A percentile compares a stretch with the other conserved stretches of the same genome.
phyloP scores from a whole-genome alignment of 2,113 vertebrate species.

The Sphyrna mokarran region DNA sequence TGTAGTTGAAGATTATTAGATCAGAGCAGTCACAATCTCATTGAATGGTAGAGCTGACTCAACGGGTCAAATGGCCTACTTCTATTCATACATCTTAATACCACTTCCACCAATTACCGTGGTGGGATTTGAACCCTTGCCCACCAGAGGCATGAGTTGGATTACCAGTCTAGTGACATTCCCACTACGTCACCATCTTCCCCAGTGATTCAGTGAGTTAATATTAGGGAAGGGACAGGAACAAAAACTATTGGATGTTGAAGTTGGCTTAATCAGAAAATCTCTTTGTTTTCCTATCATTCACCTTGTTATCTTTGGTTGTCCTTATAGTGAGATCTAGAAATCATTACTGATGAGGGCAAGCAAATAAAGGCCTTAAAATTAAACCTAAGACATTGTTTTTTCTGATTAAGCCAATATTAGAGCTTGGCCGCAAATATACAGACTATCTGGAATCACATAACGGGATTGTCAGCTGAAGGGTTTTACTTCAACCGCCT shows the following conservation, averaged over 20 bases:
- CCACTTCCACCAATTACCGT: too few species aligned
- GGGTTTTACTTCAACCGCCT: neutral
- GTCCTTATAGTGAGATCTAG: neutral
- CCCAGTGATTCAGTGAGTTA: neutral
- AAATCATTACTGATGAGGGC: neutral
- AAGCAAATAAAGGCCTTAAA: neutral
- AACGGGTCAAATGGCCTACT: too few species aligned
- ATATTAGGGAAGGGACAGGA: neutral
- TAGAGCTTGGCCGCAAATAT: neutral
- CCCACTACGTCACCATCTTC: too few species aligned
- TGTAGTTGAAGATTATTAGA: too few species aligned
- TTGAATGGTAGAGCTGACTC: too few species aligned
- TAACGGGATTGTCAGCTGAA: neutral
- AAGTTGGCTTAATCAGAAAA: neutral
- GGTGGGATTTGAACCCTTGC: too few species aligned
- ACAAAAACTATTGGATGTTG: neutral
- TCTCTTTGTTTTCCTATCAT: neutral
- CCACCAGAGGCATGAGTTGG: too few species aligned
- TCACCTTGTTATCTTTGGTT: neutral
- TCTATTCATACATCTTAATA: too few species aligned
- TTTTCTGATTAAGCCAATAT: neutral
- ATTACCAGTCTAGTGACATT: too few species aligned
- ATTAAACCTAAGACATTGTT: conserved; percentile 11
- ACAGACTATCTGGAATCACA: conserved; percentile 7
- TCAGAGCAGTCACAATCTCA: too few species aligned